Base-by-base conservation (phyloP, 2,113 vertebrate species). In the Picathartes gymnocephalus region DNA sequence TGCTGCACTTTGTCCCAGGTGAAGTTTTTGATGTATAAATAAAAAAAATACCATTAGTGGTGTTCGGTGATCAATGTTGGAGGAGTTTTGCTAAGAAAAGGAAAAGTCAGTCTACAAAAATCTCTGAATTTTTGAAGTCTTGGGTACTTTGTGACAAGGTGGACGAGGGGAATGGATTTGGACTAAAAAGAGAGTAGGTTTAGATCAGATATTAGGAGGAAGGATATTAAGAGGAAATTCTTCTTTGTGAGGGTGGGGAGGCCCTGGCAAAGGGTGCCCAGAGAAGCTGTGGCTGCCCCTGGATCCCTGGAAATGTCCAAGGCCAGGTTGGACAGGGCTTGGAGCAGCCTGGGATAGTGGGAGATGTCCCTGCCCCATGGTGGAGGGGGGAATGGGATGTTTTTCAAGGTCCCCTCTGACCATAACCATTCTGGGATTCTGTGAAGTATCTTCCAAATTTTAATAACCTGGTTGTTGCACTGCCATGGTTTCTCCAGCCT, bases 261-360 rank as follows among this genome's bases (percentile, higher is more conserved):
- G 2, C 25, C 20, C 35, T 80, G 66, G 35, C 35, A 42, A 50
- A 71, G 65, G 23, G 9, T 86, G 23, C 24, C 56, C 73, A 54
- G 65, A 35, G 56, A 0, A 62, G 48, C 42, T 64, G 65, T 22
- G 57, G 25, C 42, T 64, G 50, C 6, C 25, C 42, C 58, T 85
- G 82, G 9, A 50, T 72, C 42, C 58, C 35, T 80, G 85, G 17
- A 0, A 50, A 14, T 48, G 50, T 0, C 74, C 76, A 35, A 37
- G 31, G 15, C 28, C 64, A 45, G 54, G 45, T 0, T 86, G 81
- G 48, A 7, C 0, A 0, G 69, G 18, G n/a, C 23, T 84, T 19
- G 45, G n/a, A 57, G 23, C 42, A 35, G 0, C 42, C 57, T 88
- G 68, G 51, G 8, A 3, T 0, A 14, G 23, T 20, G 60, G 33